Conservation (phyloP, 2,797 vertebrate species). For the Enteromius fasciolatus region DNA sequence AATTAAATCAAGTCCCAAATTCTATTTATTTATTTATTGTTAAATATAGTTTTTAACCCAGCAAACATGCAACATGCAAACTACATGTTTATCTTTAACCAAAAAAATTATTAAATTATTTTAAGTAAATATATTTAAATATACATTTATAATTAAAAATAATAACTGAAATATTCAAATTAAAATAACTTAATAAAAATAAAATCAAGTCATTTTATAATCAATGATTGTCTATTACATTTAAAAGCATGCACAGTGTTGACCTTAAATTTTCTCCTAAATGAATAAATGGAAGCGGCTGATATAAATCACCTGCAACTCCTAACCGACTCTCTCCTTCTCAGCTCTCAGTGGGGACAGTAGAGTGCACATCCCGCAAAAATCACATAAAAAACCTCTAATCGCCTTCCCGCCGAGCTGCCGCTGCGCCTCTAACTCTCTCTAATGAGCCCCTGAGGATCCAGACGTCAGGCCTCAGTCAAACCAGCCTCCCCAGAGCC, state of each 20-base stretch:
- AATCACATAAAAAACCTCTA: slow-evolving; percentile 24
- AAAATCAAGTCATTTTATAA: neutral
- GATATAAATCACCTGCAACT: slow-evolving; percentile 13
- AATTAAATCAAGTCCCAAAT: neutral
- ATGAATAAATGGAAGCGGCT: neutral
- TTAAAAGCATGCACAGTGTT: neutral
- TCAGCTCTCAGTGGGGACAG: slow-evolving; percentile 5
- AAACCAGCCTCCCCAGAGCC: neutral
- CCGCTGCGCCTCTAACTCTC: slow-evolving; percentile 19
- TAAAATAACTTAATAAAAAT: neutral
- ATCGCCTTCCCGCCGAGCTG: slow-evolving; percentile 8
- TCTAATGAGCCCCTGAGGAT: slow-evolving; percentile 41
- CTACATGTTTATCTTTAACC: neutral
- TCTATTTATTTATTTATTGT: neutral
- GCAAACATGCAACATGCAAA: neutral
- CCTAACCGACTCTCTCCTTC: neutral
- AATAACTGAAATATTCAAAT: neutral
- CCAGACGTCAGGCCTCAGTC: slow-evolving; percentile 37
- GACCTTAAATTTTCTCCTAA: neutral
- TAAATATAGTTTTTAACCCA: neutral
- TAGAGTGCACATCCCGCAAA: slow-evolving; percentile 13
- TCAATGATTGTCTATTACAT: neutral
- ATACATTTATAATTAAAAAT: neutral
- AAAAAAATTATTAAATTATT: neutral
- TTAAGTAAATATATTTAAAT: neutral